Evolutionary conservation across 1,140 invertebrate genomes (phyloP).

Genomic region (Drosophila suzukii): DNA sequence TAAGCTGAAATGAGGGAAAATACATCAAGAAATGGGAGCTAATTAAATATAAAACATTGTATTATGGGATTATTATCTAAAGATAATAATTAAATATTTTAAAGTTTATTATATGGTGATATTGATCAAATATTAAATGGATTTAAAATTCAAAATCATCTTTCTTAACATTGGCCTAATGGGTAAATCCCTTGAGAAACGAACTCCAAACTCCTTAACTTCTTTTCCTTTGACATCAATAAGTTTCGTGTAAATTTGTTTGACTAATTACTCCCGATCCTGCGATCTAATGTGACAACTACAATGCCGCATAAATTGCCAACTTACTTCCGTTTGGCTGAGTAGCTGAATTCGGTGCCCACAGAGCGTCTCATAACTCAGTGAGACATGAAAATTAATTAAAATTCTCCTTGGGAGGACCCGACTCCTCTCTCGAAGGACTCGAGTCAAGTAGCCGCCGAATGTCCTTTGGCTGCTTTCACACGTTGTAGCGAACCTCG

Average conservation of each 20-base stretch:
- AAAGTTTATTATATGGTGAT: too few species aligned
- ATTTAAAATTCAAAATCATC: too few species aligned
- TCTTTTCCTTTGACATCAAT: conserved; percentile 11
- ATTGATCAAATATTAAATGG: neutral
- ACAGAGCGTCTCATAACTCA: conserved; percentile 75
- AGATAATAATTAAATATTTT: too few species aligned
- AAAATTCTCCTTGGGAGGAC: conserved; percentile 41
- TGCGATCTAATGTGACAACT: conserved; percentile 19
- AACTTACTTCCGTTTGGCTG: conserved; percentile 66
- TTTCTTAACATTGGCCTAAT: too few species aligned
- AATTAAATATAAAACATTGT: neutral
- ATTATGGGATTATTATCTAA: too few species aligned
- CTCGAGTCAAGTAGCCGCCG: conserved; percentile 59
- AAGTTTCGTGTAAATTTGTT: conserved; percentile 51
- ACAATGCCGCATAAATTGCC: conserved; percentile 60
- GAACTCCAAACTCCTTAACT: neutral
- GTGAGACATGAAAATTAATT: conserved; percentile 76
- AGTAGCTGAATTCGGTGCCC: conserved; percentile 30
- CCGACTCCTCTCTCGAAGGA: conserved; percentile 1
- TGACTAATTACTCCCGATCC: conserved; percentile 65
- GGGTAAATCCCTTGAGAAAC: neutral
- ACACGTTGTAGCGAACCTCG: conserved; percentile 59
- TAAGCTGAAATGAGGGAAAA: too few species aligned
- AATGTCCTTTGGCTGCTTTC: conserved; percentile 69
- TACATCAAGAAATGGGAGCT: too few species aligned